Conservation (phyloP, 1,140 invertebrate genomes). For the Leucophenga varia region DNA sequence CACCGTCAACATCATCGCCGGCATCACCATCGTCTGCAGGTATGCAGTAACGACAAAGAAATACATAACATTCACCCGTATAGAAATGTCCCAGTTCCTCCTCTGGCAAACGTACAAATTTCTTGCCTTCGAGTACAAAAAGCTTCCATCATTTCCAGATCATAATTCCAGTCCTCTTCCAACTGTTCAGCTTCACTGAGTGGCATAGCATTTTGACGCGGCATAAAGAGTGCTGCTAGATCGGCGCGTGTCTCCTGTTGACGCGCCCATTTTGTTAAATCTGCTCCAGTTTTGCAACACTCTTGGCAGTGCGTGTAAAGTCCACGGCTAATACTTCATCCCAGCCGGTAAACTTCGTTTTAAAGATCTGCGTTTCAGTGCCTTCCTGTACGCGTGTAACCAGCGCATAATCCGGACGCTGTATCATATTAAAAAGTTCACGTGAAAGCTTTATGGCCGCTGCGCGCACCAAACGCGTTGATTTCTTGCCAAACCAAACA, state of each 20-base stretch:
- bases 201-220: conserved; percentile 86
- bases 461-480: conserved; percentile 90
- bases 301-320: conserved; percentile 97
- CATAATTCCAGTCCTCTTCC: conserved; percentile 94
- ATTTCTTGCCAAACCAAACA: conserved; percentile 99
- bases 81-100: conserved; percentile 94
- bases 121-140: conserved; percentile 97
- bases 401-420: conserved; percentile 83
- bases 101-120: conserved; percentile 94
- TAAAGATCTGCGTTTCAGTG: conserved; percentile 87
- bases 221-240: conserved; percentile 92
- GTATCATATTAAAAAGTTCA: conserved; percentile 91
- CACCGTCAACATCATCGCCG: conserved; percentile 62
- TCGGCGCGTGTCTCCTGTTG: conserved; percentile 89
- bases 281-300: conserved; percentile 93
- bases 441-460: conserved; percentile 95
- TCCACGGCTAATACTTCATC: conserved; percentile 99
- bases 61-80: conserved; percentile 96
- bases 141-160: conserved; percentile 94
- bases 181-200: conserved; percentile 84
- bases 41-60: conserved; percentile 94
- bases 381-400: conserved; percentile 88
- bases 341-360: conserved; percentile 97
- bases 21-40: conserved; percentile 61
- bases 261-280: conserved; percentile 90